A percentile compares a stretch with the other conserved stretches of the same genome.
Conservation (phyloP, 1,140 invertebrate genomes). For the Rhyacophila brunnea region DNA sequence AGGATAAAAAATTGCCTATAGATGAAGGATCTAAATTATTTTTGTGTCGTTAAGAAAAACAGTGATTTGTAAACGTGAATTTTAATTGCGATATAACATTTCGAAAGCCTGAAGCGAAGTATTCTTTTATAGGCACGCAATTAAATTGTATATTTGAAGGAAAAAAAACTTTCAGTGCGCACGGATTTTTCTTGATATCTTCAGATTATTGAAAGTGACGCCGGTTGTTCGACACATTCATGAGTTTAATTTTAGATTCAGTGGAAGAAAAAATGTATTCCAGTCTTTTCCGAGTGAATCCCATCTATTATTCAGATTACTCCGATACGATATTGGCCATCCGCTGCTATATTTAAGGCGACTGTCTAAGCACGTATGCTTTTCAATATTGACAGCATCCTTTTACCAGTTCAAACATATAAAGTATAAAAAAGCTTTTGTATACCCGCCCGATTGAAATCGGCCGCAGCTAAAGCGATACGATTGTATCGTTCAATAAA, state of each 20-base stretch:
- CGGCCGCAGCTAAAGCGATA: too few relatives aligned
- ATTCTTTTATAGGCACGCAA: too few relatives aligned
- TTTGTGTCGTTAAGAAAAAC: slow-evolving; percentile 4
- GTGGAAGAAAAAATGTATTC: slow-evolving; percentile 56
- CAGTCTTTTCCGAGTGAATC: slow-evolving; percentile 57
- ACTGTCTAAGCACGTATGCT: slow-evolving; percentile 20
- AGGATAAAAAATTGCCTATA: slow-evolving; percentile 6
- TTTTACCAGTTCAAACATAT: slow-evolving; percentile 29
- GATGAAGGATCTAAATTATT: slow-evolving; percentile 22
- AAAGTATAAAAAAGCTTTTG: slow-evolving; percentile 24
- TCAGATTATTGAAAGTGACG: slow-evolving; percentile 41
- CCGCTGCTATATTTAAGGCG: slow-evolving; percentile 32
- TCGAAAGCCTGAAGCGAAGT: neutral
- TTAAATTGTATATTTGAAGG: neutral
- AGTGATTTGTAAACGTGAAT: too few relatives aligned
- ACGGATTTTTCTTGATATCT: neutral
- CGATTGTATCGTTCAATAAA: too few relatives aligned
- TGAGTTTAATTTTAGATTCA: slow-evolving; percentile 44
- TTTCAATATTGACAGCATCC: slow-evolving; percentile 28
- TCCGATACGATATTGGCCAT: slow-evolving; percentile 54
- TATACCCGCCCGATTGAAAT: slow-evolving; percentile 19
- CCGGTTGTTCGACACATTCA: slow-evolving; percentile 43
- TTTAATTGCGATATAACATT: neutral
- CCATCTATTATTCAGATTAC: slow-evolving; percentile 64
- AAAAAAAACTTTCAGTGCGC: neutral